These are phyloP conservation scores for Hemiprocne comata DNA, from an alignment of 2,113 vertebrate genomes.

Conservation along the genomic window DNA sequence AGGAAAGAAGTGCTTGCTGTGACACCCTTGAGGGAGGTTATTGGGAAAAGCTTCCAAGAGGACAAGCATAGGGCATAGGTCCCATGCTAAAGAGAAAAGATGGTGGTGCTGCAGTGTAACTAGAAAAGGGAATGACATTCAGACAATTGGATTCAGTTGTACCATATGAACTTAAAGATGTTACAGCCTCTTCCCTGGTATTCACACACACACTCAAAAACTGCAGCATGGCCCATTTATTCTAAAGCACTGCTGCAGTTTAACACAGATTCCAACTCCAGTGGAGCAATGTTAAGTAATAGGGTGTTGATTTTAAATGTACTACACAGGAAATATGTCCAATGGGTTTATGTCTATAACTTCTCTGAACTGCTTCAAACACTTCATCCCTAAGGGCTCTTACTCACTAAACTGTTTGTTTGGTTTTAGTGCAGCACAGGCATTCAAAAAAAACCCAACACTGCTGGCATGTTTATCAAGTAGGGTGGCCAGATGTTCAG, in stretches of 20 bases:
- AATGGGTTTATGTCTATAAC: neutral
- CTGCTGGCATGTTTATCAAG: neutral
- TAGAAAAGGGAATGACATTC: neutral
- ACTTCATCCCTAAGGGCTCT: neutral
- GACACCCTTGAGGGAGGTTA: neutral
- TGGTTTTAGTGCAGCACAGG: neutral
- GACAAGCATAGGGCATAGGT: rapidly evolving
- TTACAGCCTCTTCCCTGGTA: neutral
- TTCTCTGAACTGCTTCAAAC: neutral
- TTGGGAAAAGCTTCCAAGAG: neutral
- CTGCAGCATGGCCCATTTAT: neutral
- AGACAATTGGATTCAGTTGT: neutral
- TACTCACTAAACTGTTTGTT: neutral
- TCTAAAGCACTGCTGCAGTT: neutral
- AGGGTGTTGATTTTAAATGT: neutral
- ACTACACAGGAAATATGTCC: neutral
- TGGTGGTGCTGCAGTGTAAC: neutral
- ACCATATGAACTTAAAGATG: neutral
- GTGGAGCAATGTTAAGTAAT: neutral
- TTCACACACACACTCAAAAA: neutral
- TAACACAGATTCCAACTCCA: neutral
- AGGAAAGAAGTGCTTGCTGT: neutral
- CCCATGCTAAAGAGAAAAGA: neutral
- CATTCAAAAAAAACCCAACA: neutral
- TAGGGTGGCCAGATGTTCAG: constrained; percentile 1